A percentile compares a stretch with the other conserved stretches of the same genome.
These are phyloP conservation scores for Ctenodactylus gundi DNA, from an alignment of 2,113 vertebrate species.

Conservation along the genomic window DNA sequence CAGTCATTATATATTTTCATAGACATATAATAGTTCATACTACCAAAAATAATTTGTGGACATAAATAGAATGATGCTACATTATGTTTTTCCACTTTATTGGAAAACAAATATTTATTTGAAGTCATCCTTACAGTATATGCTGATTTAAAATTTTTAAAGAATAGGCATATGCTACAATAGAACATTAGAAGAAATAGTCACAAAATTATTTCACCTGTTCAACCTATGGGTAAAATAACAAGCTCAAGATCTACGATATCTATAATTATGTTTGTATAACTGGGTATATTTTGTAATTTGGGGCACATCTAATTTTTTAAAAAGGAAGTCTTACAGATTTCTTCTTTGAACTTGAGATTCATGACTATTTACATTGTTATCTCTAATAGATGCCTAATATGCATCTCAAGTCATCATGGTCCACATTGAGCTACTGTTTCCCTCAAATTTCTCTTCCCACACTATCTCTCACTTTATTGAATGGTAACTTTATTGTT, in stretches of 20 bases:
- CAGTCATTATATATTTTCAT: not conserved
- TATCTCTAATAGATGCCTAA: not conserved
- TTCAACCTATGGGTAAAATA: not conserved
- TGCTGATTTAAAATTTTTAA: not conserved
- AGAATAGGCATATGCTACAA: not conserved
- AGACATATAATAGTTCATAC: not conserved
- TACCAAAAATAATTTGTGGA: not conserved
- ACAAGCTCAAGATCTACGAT: not conserved
- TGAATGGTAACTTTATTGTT: not conserved
- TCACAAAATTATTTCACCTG: not conserved
- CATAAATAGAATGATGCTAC: not conserved
- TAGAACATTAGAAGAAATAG: not conserved
- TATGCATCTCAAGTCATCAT: not conserved
- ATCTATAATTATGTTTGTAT: not conserved
- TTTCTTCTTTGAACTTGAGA: not conserved
- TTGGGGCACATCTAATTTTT: not conserved
- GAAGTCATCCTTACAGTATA: not conserved
- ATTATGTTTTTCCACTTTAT: not conserved
- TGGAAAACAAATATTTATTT: not conserved
- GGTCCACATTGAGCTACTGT: not conserved
- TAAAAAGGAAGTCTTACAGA: not conserved
- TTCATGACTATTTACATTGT: not conserved
- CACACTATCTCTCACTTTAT: not conserved
- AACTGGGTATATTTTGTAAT: constrained; percentile 17
- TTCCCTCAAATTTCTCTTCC: not conserved